Percentiles rank a stretch among this genome's conserved stretches.
Conservation (phyloP, 2,888 invertebrate genomes). For the Campoplex capitator region DNA sequence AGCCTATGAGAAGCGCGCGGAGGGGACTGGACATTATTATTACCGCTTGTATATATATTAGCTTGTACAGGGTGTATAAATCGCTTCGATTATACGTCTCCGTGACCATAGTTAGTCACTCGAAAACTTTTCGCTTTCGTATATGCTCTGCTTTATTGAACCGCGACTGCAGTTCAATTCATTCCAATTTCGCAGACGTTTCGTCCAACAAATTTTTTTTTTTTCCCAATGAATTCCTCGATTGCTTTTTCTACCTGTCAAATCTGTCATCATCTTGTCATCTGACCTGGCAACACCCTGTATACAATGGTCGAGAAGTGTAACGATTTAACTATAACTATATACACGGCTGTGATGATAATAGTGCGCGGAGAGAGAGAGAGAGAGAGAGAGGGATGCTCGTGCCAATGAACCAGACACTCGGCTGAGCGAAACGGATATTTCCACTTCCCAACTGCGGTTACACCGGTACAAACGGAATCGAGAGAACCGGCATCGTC, state of each 20-base stretch:
- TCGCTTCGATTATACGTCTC: too few species aligned
- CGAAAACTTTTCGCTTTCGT: not conserved
- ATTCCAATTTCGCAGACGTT: too few species aligned
- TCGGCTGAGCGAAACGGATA: constrained; percentile 73
- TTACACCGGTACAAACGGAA: constrained; percentile 28
- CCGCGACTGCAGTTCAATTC: too few species aligned
- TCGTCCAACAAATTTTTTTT: too few species aligned
- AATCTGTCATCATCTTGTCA: not conserved
- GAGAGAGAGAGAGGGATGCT: constrained; percentile 60
- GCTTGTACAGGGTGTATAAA: constrained; percentile 12
- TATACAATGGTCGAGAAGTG: constrained; percentile 22
- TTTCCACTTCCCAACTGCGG: constrained; percentile 66
- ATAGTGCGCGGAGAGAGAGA: constrained; percentile 51
- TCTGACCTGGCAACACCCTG: not conserved
- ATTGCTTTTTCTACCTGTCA: not conserved
- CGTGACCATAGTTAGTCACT: not conserved
- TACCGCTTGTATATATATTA: constrained; percentile 25
- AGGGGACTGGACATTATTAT: constrained; percentile 59
- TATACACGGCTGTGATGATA: constrained; percentile 30
- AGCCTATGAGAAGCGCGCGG: constrained; percentile 47
- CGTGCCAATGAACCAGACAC: constrained; percentile 73
- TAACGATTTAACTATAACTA: constrained; percentile 35
- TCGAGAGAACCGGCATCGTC: constrained; percentile 54
- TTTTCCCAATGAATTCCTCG: not conserved
- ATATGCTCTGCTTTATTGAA: too few species aligned